A percentile compares a stretch with the other conserved stretches of the same genome.
Evolutionary conservation across 2,888 invertebrate genomes (phyloP).

Genomic region (Pyrgus malvae): DNA sequence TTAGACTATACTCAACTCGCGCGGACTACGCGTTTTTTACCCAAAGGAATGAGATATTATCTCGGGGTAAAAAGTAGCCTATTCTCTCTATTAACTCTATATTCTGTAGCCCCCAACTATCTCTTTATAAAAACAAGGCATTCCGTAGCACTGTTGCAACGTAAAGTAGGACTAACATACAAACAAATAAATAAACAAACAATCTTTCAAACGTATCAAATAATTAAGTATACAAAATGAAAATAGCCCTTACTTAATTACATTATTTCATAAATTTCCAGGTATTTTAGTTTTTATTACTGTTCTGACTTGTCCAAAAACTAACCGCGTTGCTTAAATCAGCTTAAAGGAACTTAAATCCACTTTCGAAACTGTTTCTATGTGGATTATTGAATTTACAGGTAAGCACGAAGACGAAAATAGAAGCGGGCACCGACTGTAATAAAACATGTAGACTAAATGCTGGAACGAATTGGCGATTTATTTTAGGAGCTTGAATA

Average conservation of each 20-base stretch:
- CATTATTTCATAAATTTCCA: neutral
- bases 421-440: slow-evolving; percentile 14
- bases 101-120: too few species aligned
- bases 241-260: neutral
- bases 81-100: too few species aligned
- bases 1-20: too few species aligned
- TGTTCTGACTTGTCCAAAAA: slow-evolving; percentile 10
- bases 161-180: too few species aligned
- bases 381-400: slow-evolving; percentile 27
- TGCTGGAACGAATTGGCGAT: slow-evolving; percentile 22
- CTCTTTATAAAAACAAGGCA: too few species aligned
- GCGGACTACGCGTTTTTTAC: too few species aligned
- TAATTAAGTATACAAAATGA: neutral
- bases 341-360: slow-evolving; percentile 20
- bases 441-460: slow-evolving; percentile 26
- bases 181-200: too few species aligned
- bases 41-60: too few species aligned
- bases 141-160: too few species aligned
- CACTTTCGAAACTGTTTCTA: slow-evolving; percentile 22
- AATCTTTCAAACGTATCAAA: too few species aligned
- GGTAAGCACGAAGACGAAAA: slow-evolving; percentile 23
- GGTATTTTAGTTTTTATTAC: slow-evolving; percentile 14
- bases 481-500: slow-evolving; percentile 15
- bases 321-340: slow-evolving; percentile 12
- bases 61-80: too few species aligned